phyloP scores from a whole-genome alignment of 64 coral and sea anemone genomes.

The Montipora capricornis region DNA sequence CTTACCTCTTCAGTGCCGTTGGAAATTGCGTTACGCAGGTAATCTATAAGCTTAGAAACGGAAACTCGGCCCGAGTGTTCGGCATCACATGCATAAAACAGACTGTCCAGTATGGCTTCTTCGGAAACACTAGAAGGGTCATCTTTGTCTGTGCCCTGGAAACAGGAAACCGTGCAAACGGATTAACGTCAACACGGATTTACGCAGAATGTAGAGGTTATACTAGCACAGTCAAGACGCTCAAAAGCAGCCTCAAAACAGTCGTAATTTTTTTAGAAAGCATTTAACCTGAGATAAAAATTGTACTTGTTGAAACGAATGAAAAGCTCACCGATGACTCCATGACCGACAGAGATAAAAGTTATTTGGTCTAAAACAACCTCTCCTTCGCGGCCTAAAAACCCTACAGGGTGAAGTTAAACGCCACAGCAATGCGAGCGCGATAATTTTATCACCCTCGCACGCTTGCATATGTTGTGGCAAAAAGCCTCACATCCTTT shows the following conservation, averaged over 20 bases:
- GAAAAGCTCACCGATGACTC: constrained; percentile 14
- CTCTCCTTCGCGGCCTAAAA: neutral
- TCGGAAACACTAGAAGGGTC: constrained; percentile 86
- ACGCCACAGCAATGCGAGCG: neutral
- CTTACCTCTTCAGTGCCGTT: constrained; percentile 64
- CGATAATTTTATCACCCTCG: neutral
- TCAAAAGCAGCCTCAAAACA: neutral
- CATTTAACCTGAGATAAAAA: neutral
- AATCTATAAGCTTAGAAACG: constrained; percentile 87
- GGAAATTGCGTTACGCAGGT: constrained; percentile 81
- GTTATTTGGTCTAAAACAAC: neutral
- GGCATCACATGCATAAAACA: constrained; percentile 84
- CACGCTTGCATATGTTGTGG: neutral
- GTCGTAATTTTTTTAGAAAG: neutral
- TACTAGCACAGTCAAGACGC: neutral
- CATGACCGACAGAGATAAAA: neutral
- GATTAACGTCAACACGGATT: neutral
- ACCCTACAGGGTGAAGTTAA: neutral
- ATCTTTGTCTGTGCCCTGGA: constrained; percentile 64
- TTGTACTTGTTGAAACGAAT: neutral
- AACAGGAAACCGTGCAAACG: constrained; percentile 50
- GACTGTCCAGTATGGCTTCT: constrained; percentile 90
- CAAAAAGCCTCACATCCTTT: neutral
- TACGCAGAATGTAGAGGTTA: neutral
- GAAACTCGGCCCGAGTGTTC: constrained; percentile 74